phyloP scores from a whole-genome alignment of 2,888 invertebrate species.

The Epiperipatus broadwayi region DNA sequence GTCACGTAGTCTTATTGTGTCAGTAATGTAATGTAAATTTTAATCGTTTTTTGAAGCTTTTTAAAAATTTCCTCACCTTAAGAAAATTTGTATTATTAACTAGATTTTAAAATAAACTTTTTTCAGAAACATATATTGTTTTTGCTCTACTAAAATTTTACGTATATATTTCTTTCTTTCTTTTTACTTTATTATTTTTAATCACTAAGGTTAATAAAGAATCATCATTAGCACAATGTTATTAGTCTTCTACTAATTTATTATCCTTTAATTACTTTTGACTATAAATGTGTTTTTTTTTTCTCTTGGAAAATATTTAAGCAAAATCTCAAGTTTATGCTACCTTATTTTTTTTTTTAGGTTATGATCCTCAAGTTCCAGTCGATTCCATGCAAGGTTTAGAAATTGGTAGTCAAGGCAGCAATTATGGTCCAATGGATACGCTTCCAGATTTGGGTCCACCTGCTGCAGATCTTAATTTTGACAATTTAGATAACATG shows the following conservation, averaged over 20 bases:
- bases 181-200: not conserved
- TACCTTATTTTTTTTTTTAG: conserved; percentile 37
- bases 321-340: not conserved
- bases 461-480: conserved; percentile 50
- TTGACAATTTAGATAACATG: conserved; percentile 40
- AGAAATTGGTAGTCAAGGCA: conserved; percentile 54
- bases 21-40: no score
- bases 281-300: conserved; percentile 4
- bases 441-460: conserved; percentile 46
- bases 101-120: no score
- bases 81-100: no score
- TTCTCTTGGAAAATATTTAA: not conserved
- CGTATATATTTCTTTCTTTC: conserved; percentile 11
- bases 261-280: conserved; percentile 4
- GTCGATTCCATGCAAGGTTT: conserved; percentile 89
- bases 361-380: conserved; percentile 83
- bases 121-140: no score
- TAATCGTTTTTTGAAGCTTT: no score
- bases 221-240: not conserved
- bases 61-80: no score
- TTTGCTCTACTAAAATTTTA: no score
- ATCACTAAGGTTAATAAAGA: not conserved
- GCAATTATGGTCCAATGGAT: conserved; percentile 60
- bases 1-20: no score
- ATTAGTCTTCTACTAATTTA: not conserved